Evolutionary conservation across 1,140 invertebrate genomes (phyloP), one percentile per base, ranked within the genome.

Genomic region (Lepidostoma basale): DNA sequence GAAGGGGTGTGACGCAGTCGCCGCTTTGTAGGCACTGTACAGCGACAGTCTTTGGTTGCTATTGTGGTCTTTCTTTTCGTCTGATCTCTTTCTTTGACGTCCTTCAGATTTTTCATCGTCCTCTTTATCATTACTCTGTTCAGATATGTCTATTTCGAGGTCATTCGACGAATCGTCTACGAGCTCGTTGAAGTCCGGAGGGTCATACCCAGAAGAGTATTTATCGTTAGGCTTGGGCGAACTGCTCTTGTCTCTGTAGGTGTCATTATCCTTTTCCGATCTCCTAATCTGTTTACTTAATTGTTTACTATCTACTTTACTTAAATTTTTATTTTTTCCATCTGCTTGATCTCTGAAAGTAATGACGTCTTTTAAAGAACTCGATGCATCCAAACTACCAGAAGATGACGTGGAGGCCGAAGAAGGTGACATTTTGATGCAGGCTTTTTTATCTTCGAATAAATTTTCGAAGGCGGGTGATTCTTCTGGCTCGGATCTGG

Each of bases 381-480:
- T 84, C 2, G 83, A 78, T 4, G 84, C 82, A 16, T 88, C 86
- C 52, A 84, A 86, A 69, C 87, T 88, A 9, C 86, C 84, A 10
- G 84, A 87, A n/a, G 83, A 84, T 0, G 85, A 86, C 1, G 85
- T 84, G 16, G 85, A 83, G 28, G 85, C 79, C 2, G 87, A 87
- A 4, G 88, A 87, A 3, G 87, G 88, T 10, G 88, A 85, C 76
- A 88, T 83, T 77, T 89, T 89, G 0, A 83, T 77, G 65, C 78
- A 76, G 8, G 86, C 85, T 74, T 91, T 88, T 75, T 92, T 94
- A 74, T 94, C 92, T 73, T 92, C 91, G 73, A 94, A 94, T 0
- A 94, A 80, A 77, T 93, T 94, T 74, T 94, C 92, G 73, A 94
- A 94, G 30, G 87, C 87, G 1, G 91, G 91, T 52, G 88, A 87